phyloP scores from a whole-genome alignment of 2,888 invertebrate genomes.

The Eristalis tenax region DNA sequence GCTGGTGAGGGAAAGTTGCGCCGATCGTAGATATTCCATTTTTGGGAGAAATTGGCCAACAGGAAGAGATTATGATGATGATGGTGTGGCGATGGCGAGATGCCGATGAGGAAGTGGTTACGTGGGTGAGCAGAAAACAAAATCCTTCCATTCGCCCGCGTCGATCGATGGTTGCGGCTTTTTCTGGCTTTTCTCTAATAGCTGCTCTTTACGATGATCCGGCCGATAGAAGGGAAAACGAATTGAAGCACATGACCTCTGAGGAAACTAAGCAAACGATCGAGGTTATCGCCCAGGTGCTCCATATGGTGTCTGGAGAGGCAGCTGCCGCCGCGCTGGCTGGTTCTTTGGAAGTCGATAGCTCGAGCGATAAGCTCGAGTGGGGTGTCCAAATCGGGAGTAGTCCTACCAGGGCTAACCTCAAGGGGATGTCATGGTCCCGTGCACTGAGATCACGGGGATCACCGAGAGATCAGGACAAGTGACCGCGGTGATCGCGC shows the following conservation, averaged over 20 bases:
- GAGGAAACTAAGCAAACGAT: not conserved
- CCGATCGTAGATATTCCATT: conserved; percentile 56
- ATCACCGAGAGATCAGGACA: no score
- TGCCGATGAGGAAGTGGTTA: conserved; percentile 46
- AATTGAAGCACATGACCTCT: not conserved
- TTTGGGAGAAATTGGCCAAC: conserved; percentile 62
- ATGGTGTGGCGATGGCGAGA: conserved; percentile 48
- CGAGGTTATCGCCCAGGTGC: not conserved
- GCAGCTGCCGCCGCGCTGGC: not conserved
- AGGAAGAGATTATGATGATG: conserved; percentile 42
- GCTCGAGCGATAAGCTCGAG: not conserved
- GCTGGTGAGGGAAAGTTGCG: conserved; percentile 48
- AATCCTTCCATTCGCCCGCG: conserved; percentile 3
- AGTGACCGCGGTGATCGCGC: no score
- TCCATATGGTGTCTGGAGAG: no score
- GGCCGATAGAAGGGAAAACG: not conserved
- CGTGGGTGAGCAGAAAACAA: conserved; percentile 37
- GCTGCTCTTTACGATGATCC: not conserved
- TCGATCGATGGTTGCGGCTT: not conserved
- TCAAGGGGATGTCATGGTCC: not conserved
- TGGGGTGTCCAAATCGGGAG: not conserved
- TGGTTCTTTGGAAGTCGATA: not conserved
- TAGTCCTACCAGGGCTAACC: not conserved
- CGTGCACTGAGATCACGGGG: no score
- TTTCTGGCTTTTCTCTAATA: not conserved